Conservation (phyloP, 1,140 invertebrate genomes). For the Batillaria attramentaria region DNA sequence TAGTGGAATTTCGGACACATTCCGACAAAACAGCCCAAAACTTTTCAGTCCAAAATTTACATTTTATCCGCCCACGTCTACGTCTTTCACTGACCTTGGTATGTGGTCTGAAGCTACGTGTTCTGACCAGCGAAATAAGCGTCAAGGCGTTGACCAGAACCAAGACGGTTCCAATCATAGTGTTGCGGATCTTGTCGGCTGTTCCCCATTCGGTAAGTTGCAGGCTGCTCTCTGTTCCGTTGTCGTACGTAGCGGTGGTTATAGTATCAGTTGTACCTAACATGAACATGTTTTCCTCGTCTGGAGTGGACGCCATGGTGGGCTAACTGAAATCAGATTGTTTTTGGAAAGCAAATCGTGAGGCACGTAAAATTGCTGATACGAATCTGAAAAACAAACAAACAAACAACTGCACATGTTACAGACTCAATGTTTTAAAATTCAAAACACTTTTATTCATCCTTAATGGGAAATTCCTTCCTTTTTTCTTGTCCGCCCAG, state of each 20-base stretch:
- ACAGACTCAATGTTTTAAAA: not conserved
- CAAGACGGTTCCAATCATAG: not conserved
- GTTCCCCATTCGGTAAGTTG: not conserved
- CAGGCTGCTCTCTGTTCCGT: not conserved
- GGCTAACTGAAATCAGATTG: not conserved
- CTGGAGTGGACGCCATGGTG: not conserved
- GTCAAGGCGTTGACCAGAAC: conserved; percentile 9
- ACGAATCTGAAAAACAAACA: too few relatives aligned
- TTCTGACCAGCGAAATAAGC: not conserved
- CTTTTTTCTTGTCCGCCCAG: not conserved
- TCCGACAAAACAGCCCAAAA: too few relatives aligned
- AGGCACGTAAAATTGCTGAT: too few relatives aligned
- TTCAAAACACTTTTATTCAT: not conserved
- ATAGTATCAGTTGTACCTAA: not conserved
- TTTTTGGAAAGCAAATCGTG: not conserved
- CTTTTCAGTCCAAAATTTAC: too few relatives aligned
- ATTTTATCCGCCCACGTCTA: too few relatives aligned
- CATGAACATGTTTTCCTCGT: not conserved
- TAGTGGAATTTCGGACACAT: too few relatives aligned
- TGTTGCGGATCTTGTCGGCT: conserved; percentile 10
- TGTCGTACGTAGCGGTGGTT: not conserved
- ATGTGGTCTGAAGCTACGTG: not conserved
- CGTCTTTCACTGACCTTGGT: not conserved
- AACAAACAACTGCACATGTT: not conserved
- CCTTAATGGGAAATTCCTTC: not conserved